These are phyloP conservation scores for Phylloscopus collybita DNA, from an alignment of 2,797 vertebrate species.

Conservation along the genomic window DNA sequence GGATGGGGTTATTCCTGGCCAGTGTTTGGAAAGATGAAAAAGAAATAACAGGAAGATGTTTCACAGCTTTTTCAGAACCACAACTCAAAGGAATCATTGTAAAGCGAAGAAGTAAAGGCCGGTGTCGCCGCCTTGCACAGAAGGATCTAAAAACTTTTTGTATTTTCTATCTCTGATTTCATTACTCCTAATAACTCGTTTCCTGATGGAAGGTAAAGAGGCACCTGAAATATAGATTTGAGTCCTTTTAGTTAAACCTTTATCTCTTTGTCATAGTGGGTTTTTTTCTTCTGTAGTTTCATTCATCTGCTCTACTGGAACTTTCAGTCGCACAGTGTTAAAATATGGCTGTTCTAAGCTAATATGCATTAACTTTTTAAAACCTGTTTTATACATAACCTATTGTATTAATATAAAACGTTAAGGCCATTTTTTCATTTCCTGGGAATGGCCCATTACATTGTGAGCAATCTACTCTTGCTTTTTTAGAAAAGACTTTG, in stretches of 20 bases:
- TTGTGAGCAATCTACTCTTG: slow-evolving; percentile 79
- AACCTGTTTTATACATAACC: slow-evolving; percentile 78
- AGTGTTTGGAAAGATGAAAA: slow-evolving; percentile 77
- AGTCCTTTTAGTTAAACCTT: slow-evolving; percentile 77
- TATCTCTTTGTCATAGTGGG: slow-evolving; percentile 73
- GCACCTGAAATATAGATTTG: slow-evolving; percentile 72
- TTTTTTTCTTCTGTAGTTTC: slow-evolving; percentile 75
- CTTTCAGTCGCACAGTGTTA: slow-evolving; percentile 75
- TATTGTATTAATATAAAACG: slow-evolving; percentile 79
- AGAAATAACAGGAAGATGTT: slow-evolving; percentile 77
- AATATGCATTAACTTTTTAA: slow-evolving; percentile 80
- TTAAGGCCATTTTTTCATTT: slow-evolving; percentile 77
- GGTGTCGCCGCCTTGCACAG: slow-evolving; percentile 66
- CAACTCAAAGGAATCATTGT: slow-evolving; percentile 75
- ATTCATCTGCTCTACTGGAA: slow-evolving; percentile 79
- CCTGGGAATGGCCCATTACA: slow-evolving; percentile 79
- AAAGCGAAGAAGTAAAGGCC: slow-evolving; percentile 76
- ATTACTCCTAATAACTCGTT: slow-evolving; percentile 78
- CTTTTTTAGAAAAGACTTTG: slow-evolving; percentile 78
- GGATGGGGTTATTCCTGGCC: slow-evolving; percentile 72
- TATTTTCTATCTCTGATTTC: slow-evolving; percentile 75
- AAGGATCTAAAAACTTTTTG: slow-evolving; percentile 78
- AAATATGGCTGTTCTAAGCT: slow-evolving; percentile 77
- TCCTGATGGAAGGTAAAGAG: slow-evolving; percentile 76
- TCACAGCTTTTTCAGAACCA: slow-evolving; percentile 74